Evolutionary conservation across 2,888 invertebrate species (phyloP).

Genomic region (Trilocha varians): DNA sequence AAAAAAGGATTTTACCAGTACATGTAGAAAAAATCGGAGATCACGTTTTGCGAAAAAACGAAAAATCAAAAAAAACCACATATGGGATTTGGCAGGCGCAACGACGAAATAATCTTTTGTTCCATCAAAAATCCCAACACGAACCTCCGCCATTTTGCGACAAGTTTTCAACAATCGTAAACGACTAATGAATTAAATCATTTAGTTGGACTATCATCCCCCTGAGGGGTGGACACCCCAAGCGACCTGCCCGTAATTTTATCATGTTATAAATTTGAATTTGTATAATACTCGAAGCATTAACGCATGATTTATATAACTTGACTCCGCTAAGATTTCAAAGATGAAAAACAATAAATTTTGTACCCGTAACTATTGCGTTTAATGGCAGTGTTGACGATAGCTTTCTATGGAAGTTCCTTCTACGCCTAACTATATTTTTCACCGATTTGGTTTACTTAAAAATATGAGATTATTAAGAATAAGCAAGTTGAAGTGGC

Average conservation of each 20-base stretch:
- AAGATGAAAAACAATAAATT: constrained; percentile 75
- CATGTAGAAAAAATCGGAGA: too few species aligned
- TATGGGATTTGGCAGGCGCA: too few species aligned
- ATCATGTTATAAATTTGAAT: constrained; percentile 75
- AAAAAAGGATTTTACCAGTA: too few species aligned
- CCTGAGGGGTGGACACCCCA: constrained; percentile 34
- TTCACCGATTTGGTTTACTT: too few species aligned
- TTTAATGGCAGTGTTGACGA: constrained; percentile 44
- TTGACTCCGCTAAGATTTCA: constrained; percentile 73
- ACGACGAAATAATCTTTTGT: too few species aligned
- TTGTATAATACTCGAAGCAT: constrained; percentile 70
- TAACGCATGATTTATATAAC: constrained; percentile 72
- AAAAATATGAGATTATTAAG: too few species aligned
- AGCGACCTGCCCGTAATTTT: constrained; percentile 67
- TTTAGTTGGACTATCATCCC: constrained; percentile 46
- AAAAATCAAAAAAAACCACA: too few species aligned
- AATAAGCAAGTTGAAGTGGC: too few species aligned
- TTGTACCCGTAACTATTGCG: constrained; percentile 67
- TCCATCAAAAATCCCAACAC: not conserved
- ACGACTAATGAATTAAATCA: constrained; percentile 60
- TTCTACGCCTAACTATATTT: too few species aligned
- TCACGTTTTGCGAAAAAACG: too few species aligned
- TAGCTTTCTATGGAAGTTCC: constrained; percentile 29
- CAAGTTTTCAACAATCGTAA: constrained; percentile 1
- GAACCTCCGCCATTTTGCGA: not conserved